phyloP scores from a whole-genome alignment of 1,140 invertebrate genomes.

The Ylistrum balloti region DNA sequence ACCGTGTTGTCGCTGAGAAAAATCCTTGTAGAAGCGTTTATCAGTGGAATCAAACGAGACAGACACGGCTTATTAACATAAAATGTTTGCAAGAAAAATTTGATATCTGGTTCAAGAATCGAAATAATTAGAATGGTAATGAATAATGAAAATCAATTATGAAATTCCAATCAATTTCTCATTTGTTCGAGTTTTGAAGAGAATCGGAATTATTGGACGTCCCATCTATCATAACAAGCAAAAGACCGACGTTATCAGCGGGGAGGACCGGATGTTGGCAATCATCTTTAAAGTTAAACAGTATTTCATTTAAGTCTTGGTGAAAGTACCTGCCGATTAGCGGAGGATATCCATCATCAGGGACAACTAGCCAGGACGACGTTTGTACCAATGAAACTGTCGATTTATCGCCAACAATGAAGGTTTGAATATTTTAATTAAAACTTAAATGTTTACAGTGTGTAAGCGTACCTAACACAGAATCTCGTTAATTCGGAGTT shows the following conservation, averaged over 20 bases:
- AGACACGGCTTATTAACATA: neutral
- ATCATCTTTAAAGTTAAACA: neutral
- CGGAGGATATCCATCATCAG: too few species aligned
- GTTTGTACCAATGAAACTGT: too few species aligned
- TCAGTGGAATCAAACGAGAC: neutral
- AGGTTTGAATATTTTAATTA: too few species aligned
- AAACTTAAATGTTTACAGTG: too few species aligned
- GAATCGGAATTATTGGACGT: neutral
- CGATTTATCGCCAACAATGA: too few species aligned
- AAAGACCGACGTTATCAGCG: neutral
- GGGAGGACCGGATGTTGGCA: neutral
- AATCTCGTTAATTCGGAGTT: too few species aligned
- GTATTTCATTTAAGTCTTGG: neutral
- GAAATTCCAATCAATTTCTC: slow-evolving; percentile 5
- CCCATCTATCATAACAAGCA: neutral
- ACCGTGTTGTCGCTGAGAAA: neutral
- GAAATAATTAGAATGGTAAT: neutral
- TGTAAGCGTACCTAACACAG: too few species aligned
- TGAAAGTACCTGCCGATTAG: too few species aligned
- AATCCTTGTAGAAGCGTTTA: neutral
- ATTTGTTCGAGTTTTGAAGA: neutral
- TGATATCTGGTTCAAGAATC: neutral
- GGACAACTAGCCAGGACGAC: too few species aligned
- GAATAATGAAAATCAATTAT: slow-evolving; percentile 36
- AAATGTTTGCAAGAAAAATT: neutral